phyloP scores from a whole-genome alignment of 2,113 vertebrate genomes.

The Philantomba maxwellii region DNA sequence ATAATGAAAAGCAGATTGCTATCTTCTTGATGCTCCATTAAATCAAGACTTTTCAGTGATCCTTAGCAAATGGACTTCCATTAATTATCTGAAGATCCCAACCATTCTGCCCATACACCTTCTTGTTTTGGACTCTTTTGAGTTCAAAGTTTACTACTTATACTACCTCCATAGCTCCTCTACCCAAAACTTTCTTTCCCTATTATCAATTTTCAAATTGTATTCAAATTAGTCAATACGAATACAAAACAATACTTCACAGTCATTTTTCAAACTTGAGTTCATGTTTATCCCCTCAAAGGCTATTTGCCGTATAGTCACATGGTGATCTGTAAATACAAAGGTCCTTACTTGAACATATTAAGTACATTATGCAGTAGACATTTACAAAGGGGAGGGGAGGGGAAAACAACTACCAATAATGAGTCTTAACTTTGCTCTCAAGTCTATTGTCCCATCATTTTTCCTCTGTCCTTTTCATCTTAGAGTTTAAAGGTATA shows the following conservation, averaged over 20 bases:
- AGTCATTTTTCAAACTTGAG: background rate
- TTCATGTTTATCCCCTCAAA: background rate
- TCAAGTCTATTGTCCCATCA: background rate
- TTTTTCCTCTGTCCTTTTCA: background rate
- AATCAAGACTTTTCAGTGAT: background rate
- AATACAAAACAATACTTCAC: background rate
- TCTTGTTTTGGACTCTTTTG: background rate
- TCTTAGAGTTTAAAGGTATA: background rate
- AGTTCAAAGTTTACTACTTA: background rate
- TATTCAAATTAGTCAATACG: background rate
- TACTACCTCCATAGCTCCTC: background rate
- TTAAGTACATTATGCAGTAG: background rate
- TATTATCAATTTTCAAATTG: background rate
- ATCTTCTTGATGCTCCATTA: background rate
- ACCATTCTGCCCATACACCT: background rate
- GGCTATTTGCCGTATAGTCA: too few species aligned
- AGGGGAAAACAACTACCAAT: background rate
- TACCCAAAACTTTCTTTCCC: background rate
- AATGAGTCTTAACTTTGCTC: background rate
- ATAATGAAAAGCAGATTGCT: background rate
- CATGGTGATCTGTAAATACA: background rate
- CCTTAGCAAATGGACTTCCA: background rate
- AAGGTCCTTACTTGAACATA: background rate
- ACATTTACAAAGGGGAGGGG: background rate
- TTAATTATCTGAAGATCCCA: background rate